Evolutionary conservation across 2,113 vertebrate genomes (phyloP).

Genomic region (Ondatra zibethicus): DNA sequence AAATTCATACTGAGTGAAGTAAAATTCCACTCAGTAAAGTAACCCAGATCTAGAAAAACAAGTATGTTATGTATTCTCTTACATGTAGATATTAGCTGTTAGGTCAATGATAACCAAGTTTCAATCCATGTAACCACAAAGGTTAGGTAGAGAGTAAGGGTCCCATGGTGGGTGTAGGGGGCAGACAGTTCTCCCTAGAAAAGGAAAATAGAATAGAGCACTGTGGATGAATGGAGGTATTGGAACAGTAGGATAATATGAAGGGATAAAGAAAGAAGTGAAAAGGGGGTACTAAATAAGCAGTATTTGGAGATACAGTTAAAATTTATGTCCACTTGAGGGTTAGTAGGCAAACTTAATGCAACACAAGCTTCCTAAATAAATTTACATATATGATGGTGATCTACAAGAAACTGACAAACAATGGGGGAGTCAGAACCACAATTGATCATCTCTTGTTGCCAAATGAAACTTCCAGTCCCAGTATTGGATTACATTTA

Average conservation of each 20-base stretch:
- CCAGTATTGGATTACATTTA: too few species aligned
- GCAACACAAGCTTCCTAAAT: too few species aligned
- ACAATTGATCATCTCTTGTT: not conserved
- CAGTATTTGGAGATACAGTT: not conserved
- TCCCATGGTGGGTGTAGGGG: rapidly evolving
- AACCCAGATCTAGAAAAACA: too few species aligned
- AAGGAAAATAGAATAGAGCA: not conserved
- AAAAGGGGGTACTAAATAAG: not conserved
- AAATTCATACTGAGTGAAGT: not conserved
- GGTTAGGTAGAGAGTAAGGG: not conserved
- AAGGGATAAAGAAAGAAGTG: not conserved
- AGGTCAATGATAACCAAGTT: not conserved
- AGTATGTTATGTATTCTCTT: not conserved
- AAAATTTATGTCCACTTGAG: not conserved
- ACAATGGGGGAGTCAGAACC: not conserved
- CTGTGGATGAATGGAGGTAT: not conserved
- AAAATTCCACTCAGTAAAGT: not conserved
- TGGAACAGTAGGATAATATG: not conserved
- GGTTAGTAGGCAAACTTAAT: too few species aligned
- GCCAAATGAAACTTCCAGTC: not conserved
- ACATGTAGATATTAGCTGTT: not conserved
- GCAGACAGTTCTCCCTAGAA: not conserved
- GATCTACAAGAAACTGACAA: not conserved
- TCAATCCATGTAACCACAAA: not conserved
- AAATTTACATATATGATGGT: not conserved